A percentile compares a stretch with the other conserved stretches of the same genome.
Conservation (phyloP, 2,888 invertebrate genomes). For the Papilio protenor region DNA sequence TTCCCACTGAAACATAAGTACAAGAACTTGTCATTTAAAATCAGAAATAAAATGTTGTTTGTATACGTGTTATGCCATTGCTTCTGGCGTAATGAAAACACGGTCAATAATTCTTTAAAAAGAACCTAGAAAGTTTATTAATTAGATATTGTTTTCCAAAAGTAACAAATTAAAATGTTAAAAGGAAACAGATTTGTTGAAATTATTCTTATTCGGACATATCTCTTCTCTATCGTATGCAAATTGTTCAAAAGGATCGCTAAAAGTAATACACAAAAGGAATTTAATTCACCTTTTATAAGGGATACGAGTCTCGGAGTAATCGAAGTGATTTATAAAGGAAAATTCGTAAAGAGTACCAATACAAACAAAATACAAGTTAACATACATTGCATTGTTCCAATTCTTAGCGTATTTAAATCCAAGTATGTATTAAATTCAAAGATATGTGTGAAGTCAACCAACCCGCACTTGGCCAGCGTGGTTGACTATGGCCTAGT, state of each 20-base stretch:
- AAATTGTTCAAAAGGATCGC: constrained; percentile 18
- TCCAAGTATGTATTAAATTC: no score
- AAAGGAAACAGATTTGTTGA: neutral
- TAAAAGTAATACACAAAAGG: constrained; percentile 19
- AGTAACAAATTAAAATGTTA: neutral
- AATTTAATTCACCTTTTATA: constrained; percentile 20
- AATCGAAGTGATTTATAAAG: constrained; percentile 34
- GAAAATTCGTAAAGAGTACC: constrained; percentile 12
- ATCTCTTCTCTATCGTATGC: constrained; percentile 1
- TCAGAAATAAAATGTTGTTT: neutral
- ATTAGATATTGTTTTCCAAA: no score
- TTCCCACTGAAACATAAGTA: neutral
- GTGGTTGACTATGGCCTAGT: no score
- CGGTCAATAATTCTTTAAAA: no score
- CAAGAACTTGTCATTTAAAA: neutral
- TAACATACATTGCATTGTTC: constrained; percentile 18
- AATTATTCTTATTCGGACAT: neutral
- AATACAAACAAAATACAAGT: constrained; percentile 21
- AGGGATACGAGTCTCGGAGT: constrained; percentile 3
- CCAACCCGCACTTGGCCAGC: no score
- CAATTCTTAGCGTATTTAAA: neutral
- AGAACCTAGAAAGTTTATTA: no score
- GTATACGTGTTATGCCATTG: neutral
- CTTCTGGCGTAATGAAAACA: no score
- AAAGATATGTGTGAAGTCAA: no score